phyloP scores from a whole-genome alignment of 53 echinoderm and acorn worm genomes.

The Echinometra lucunter region DNA sequence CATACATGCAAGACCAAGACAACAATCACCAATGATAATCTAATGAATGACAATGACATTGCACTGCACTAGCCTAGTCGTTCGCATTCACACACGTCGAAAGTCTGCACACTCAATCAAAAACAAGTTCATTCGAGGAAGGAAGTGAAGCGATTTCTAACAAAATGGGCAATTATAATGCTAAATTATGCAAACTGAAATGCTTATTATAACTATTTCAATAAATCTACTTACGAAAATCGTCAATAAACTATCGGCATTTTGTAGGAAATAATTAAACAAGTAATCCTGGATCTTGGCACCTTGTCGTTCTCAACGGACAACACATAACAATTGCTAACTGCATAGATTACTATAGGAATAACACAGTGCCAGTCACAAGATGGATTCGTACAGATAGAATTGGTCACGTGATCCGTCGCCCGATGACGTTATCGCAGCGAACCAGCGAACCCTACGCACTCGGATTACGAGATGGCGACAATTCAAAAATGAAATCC shows the following conservation, averaged over 20 bases:
- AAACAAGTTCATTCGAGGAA: background rate
- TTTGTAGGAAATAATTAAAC: constrained; percentile 28
- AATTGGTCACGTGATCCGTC: constrained; percentile 58
- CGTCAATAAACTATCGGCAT: background rate
- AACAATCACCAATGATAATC: too few species aligned
- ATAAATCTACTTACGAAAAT: constrained; percentile 25
- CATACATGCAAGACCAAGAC: too few species aligned
- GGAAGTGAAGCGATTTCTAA: background rate
- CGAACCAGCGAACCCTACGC: background rate
- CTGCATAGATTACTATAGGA: constrained; percentile 20
- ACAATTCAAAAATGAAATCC: background rate
- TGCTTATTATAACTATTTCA: background rate
- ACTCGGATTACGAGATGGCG: background rate
- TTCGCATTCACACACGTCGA: background rate
- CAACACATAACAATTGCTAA: constrained; percentile 29
- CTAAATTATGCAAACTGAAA: background rate
- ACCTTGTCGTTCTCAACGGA: constrained; percentile 20
- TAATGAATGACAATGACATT: background rate
- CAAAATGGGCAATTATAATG: background rate
- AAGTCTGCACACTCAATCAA: background rate
- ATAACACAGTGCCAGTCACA: constrained; percentile 63
- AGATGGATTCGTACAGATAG: constrained; percentile 61
- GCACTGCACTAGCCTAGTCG: background rate
- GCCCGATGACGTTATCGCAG: constrained; percentile 41
- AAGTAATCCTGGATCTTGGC: constrained; percentile 41